Base-by-base conservation (phyloP, 2,888 invertebrate genomes). In the Galerucella nymphaeae region DNA sequence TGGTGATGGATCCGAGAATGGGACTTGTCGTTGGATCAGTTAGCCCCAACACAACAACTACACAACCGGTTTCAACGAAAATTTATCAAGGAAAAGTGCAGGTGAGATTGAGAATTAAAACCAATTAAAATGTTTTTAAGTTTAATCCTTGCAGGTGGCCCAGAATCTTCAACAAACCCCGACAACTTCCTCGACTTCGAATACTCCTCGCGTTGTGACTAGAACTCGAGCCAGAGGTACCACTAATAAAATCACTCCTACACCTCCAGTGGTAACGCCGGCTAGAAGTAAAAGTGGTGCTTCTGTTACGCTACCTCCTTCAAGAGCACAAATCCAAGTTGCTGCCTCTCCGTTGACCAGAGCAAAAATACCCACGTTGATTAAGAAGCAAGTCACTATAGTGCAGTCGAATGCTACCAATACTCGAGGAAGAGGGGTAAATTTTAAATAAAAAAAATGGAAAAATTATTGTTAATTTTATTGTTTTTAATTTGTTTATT, bases 1-100 rank as follows among this genome's bases (percentile, higher is more conserved):
- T 90, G 42, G 87, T 90, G 2, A 87, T 90, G 86, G 89, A 89
- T 84, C 88, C 89, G 14, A 72, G 77, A 58, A 61, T 78, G 20
- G 78, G 80, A 13, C 57, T 80, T 5, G 78, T 81, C n/a, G 77
- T 81, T 20, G 80, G 80, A 9, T 70, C 79, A 2, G 74, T 78
- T 10, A 72, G 63, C 42, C 69, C 69, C 2, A 2, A 59, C 10
- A 18, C 50, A 30, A 50, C 67, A 18, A 50, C 63, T 16, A 65
- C 70, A 16, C 18, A 71, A 58, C 61, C 71, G 16, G 42, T 67
- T 61, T 61, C 70, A 23, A 65, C 77, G 63, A 76, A 76, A 64
- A 73, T 74, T 1, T 76, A 75, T 62, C 75, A 72, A 65, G 79
- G 76, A 66, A 80, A 80, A 77, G 78, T 80, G 58, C 75, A 77